phyloP scores from a whole-genome alignment of 2,888 invertebrate genomes.

The Caenorhabditis zanzibari region DNA sequence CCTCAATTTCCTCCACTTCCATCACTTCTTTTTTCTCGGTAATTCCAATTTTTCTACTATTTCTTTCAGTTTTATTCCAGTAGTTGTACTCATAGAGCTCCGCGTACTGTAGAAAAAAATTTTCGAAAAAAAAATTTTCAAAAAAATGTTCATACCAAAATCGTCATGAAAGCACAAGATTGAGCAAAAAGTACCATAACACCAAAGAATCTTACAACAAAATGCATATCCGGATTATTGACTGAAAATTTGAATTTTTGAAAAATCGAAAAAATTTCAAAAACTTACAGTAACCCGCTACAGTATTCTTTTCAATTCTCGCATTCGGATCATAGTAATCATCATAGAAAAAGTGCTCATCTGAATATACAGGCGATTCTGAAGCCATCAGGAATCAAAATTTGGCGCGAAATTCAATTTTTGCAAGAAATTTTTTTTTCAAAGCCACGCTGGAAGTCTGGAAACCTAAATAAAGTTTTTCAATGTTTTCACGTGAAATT shows the following conservation, averaged over 20 bases:
- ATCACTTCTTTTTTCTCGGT: background rate
- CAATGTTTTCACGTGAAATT: background rate
- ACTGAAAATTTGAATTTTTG: slow-evolving; percentile 17
- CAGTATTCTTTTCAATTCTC: background rate
- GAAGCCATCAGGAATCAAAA: background rate
- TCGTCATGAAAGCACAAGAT: background rate
- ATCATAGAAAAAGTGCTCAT: background rate
- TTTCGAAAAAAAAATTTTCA: background rate
- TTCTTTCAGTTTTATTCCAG: background rate
- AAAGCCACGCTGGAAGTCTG: background rate
- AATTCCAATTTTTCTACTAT: background rate
- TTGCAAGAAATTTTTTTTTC: background rate
- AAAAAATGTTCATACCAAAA: background rate
- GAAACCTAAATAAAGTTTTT: background rate
- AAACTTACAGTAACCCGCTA: background rate
- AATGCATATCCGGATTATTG: background rate
- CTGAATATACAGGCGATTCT: background rate
- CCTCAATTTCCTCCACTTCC: background rate
- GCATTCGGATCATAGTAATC: background rate
- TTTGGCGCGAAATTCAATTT: background rate
- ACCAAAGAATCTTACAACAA: background rate
- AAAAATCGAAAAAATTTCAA: no score
- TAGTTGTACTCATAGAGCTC: slow-evolving; percentile 19
- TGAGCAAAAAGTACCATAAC: background rate
- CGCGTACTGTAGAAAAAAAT: background rate